These are phyloP conservation scores for Brachylomia viminalis DNA, from an alignment of 2,888 invertebrate species.

Conservation along the genomic window DNA sequence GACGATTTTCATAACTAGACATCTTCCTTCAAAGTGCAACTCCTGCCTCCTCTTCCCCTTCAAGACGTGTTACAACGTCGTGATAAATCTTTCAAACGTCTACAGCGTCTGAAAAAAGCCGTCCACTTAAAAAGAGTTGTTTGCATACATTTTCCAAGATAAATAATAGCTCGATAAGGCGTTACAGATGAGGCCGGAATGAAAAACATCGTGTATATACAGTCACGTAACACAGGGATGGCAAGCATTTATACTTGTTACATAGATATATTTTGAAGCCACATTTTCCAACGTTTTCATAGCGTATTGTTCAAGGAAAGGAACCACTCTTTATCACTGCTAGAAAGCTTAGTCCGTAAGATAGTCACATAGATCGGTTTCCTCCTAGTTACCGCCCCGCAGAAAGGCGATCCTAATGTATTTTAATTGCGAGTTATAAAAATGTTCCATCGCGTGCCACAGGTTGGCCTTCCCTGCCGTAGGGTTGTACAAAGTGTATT, in stretches of 20 bases:
- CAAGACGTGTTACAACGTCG: not conserved
- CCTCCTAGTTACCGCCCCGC: not conserved
- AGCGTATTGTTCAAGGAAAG: not conserved
- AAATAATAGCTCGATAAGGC: slow-evolving; percentile 50
- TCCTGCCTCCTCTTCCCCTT: not conserved
- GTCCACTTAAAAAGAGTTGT: slow-evolving; percentile 15
- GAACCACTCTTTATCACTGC: not conserved
- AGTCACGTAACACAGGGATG: slow-evolving; percentile 42
- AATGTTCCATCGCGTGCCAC: not conserved
- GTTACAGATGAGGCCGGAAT: slow-evolving; percentile 32
- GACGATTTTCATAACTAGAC: not conserved
- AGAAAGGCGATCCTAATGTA: not conserved
- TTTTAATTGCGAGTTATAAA: not conserved
- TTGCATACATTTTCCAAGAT: slow-evolving; percentile 37
- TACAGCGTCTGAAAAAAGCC: slow-evolving; percentile 9
- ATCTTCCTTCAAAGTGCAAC: not conserved
- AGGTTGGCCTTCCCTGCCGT: slow-evolving; percentile 29
- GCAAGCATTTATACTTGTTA: not conserved
- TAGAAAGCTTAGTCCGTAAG: not conserved
- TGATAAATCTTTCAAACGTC: slow-evolving; percentile 16
- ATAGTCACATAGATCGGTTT: not conserved
- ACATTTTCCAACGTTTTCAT: not conserved
- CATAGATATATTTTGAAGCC: not conserved
- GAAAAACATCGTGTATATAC: slow-evolving; percentile 33
- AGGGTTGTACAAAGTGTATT: slow-evolving; percentile 53